These are phyloP conservation scores for Drosophila simulans DNA, from an alignment of 1,140 invertebrate species.

Conservation along the genomic window DNA sequence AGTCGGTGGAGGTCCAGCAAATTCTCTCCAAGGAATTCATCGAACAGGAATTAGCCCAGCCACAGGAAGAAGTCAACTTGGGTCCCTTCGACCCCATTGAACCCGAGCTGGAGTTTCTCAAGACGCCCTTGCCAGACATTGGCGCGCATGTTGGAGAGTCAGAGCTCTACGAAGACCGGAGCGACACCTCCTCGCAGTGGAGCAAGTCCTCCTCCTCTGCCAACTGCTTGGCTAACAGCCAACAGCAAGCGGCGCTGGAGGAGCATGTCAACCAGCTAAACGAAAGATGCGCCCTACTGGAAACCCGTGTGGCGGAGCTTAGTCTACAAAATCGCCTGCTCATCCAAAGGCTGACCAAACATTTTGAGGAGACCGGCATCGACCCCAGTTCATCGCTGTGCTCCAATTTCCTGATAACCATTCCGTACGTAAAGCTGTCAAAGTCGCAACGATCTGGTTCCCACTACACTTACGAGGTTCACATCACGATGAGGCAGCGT, in stretches of 20 bases:
- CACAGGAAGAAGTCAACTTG: background rate
- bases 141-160: constrained; percentile 16
- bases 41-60: constrained; percentile 23
- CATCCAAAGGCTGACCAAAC: constrained; percentile 67
- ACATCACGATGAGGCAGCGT: constrained; percentile 84
- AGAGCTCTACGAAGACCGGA: constrained; percentile 67
- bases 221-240: constrained; percentile 32
- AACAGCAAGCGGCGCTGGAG: constrained; percentile 54
- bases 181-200: constrained; percentile 80
- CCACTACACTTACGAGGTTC: constrained; percentile 77
- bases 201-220: constrained; percentile 77
- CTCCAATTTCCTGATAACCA: constrained; percentile 81
- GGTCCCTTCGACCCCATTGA: constrained; percentile 67
- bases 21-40: constrained; percentile 40
- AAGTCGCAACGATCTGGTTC: constrained; percentile 54
- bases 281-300: constrained; percentile 72
- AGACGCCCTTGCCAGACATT: constrained; percentile 59
- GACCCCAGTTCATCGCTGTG: constrained; percentile 71
- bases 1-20: constrained; percentile 57
- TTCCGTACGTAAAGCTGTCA: constrained; percentile 73
- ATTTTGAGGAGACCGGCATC: constrained; percentile 74
- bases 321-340: constrained; percentile 74
- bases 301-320: constrained; percentile 73
- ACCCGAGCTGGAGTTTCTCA: constrained; percentile 74
- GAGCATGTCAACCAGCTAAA: constrained; percentile 60